These are phyloP conservation scores for Drosophila quadrilineata DNA, from an alignment of 1,140 invertebrate species.

Conservation along the genomic window DNA sequence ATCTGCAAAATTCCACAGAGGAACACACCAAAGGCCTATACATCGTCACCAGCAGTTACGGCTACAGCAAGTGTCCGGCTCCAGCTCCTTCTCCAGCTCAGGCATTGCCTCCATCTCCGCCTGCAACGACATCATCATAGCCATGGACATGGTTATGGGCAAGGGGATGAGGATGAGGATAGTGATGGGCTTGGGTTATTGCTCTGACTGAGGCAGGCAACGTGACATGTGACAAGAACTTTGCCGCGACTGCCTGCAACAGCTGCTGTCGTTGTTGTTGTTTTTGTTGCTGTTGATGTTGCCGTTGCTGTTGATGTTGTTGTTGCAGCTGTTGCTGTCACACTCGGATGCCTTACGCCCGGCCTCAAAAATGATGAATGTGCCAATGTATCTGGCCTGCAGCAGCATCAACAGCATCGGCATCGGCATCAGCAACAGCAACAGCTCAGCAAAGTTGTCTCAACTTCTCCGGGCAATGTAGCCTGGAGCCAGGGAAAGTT, in stretches of 20 bases:
- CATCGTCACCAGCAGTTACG: conserved; percentile 5
- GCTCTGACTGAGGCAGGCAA: conserved; percentile 37
- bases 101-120: not conserved
- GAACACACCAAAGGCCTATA: conserved; percentile 12
- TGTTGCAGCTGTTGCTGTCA: conserved; percentile 43
- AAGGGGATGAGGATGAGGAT: too few species aligned
- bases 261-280: conserved; percentile 14
- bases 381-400: conserved; percentile 67
- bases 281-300: not conserved
- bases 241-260: conserved; percentile 56
- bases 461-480: conserved; percentile 29
- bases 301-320: not conserved
- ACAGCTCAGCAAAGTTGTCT: conserved; percentile 35
- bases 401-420: conserved; percentile 17
- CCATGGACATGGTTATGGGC: too few species aligned
- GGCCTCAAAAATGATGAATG: conserved; percentile 70
- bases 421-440: not conserved
- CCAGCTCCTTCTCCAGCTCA: not conserved
- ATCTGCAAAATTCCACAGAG: conserved; percentile 29
- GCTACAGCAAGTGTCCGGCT: not conserved
- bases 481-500: conserved; percentile 67
- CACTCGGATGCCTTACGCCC: conserved; percentile 44
- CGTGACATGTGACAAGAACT: conserved; percentile 78
- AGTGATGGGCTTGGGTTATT: not conserved
- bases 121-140: not conserved